Percentiles rank a stretch among this genome's conserved stretches.
Evolutionary conservation across 2,888 invertebrate species (phyloP).

Genomic region (Eristalinus aeneus): DNA sequence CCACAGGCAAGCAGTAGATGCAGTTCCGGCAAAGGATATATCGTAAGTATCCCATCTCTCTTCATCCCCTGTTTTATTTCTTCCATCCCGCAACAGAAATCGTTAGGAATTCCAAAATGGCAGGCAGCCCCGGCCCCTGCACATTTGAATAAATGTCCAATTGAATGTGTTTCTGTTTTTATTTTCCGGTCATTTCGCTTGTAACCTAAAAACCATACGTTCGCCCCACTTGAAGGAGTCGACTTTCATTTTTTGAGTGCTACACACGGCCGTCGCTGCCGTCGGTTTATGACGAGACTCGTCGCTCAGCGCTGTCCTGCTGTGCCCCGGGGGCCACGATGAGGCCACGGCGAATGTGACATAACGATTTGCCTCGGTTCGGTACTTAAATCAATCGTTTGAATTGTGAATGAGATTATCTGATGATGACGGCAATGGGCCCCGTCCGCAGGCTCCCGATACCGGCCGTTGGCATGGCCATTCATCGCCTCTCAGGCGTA

Average conservation of each 20-base stretch:
- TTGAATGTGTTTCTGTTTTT: constrained; percentile 44
- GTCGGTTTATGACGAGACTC: constrained; percentile 15
- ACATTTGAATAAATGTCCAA: constrained; percentile 70
- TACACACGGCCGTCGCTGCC: not conserved
- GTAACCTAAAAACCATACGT: constrained; percentile 55
- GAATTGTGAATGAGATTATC: constrained; percentile 71
- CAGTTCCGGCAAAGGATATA: constrained; percentile 96
- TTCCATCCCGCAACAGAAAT: not conserved
- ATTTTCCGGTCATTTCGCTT: constrained; percentile 65
- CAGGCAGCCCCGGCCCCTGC: constrained; percentile 53
- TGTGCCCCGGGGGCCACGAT: not conserved
- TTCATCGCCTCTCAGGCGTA: constrained; percentile 57
- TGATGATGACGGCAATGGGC: constrained; percentile 70
- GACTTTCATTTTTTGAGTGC: constrained; percentile 1
- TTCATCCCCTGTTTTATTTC: not conserved
- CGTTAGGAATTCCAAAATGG: constrained; percentile 45
- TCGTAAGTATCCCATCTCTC: constrained; percentile 86
- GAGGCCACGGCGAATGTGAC: constrained; percentile 38
- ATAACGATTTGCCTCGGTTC: constrained; percentile 70
- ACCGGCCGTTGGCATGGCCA: constrained; percentile 22
- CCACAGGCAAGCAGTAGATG: constrained; percentile 91
- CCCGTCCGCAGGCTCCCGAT: constrained; percentile 21
- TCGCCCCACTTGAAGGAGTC: not conserved
- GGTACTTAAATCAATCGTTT: constrained; percentile 71
- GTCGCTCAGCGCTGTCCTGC: not conserved